Evolutionary conservation across 2,888 invertebrate species (phyloP), one percentile per base, ranked within the genome.

Genomic region (Dynastes maya): DNA sequence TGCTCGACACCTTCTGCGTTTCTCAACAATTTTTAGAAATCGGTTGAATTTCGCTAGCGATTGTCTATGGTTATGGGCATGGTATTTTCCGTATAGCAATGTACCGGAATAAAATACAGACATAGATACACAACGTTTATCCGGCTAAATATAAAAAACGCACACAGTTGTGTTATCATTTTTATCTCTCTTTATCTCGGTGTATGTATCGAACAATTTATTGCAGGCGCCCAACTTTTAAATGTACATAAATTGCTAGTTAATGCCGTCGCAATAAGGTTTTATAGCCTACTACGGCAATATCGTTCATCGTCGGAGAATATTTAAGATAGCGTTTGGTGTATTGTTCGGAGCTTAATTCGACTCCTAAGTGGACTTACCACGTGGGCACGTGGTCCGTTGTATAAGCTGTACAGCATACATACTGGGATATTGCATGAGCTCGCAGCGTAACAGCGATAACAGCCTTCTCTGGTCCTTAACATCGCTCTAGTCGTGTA

Each of bases 341-440:
- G 67, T 67, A 67, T 67, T 67, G 67, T 67, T 67, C 67, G 8
- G 22, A 67, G 67, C 67, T 45, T 67, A 67, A 67, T 67, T 67
- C 67, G 22, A 67, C 67, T 67, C 45, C 49, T 49, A 67, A 67
- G 27, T 67, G 67, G 27, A 67, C 67, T 67, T 67, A 67, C 67
- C 67, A 45, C 67, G 67, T 67, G 45, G 67, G 67, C 67, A 67
- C 67, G 67, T 45, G 67, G 67, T 67, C 22, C 67, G 45, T 67
- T 67, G 67, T 67, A n/a, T 8, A 32, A 64, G 27, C 32, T 13
- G 8, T 64, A 64, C 27, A 58, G 55, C 55, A 58, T 63, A 32
- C 49, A 67, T 49, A 22, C 67, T 29, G 8, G 49, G 45, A 67
- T 63, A 63, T 67, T 67, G 45, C 45, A 67, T 67, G 67, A 49